Percentiles rank a stretch among this genome's conserved stretches.
These are phyloP conservation scores for Drosophila rubida DNA, from an alignment of 2,888 invertebrate genomes.

Conservation along the genomic window DNA sequence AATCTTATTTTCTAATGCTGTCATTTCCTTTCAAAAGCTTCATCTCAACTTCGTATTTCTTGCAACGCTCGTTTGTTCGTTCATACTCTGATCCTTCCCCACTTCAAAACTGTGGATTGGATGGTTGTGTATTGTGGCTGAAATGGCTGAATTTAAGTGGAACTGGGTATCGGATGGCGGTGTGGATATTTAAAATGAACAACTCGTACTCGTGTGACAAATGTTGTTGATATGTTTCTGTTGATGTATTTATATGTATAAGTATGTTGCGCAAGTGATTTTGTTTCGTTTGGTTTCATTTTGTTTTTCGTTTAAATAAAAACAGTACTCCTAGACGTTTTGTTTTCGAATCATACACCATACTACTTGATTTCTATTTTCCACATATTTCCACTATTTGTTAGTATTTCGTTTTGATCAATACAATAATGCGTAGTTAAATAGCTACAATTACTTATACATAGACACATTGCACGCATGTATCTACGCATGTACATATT, in stretches of 20 bases:
- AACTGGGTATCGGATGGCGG: conserved; percentile 22
- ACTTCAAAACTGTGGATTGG: conserved; percentile 22
- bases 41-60: conserved; percentile 12
- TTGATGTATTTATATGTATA: conserved; percentile 57
- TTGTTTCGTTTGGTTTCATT: conserved; percentile 5
- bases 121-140: conserved; percentile 22
- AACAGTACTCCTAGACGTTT: conserved; percentile 18
- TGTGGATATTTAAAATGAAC: conserved; percentile 35
- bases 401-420: conserved; percentile 26
- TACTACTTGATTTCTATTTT: conserved; percentile 3
- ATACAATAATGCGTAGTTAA: conserved; percentile 48
- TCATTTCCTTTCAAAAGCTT: conserved; percentile 18
- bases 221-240: conserved; percentile 75
- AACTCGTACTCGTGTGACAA: conserved; percentile 55
- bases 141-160: conserved; percentile 28
- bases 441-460: conserved; percentile 66
- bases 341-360: conserved; percentile 16
- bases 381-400: conserved; percentile 15
- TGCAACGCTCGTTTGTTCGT: conserved; percentile 22
- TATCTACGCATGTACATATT: not conserved
- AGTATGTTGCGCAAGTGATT: conserved; percentile 43
- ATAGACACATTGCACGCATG: conserved; percentile 23
- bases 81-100: conserved; percentile 16
- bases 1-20: conserved; percentile 48
- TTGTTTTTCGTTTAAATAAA: conserved; percentile 34